Base-by-base conservation (phyloP, 2,113 vertebrate species). In the Hypomesus transpacificus region DNA sequence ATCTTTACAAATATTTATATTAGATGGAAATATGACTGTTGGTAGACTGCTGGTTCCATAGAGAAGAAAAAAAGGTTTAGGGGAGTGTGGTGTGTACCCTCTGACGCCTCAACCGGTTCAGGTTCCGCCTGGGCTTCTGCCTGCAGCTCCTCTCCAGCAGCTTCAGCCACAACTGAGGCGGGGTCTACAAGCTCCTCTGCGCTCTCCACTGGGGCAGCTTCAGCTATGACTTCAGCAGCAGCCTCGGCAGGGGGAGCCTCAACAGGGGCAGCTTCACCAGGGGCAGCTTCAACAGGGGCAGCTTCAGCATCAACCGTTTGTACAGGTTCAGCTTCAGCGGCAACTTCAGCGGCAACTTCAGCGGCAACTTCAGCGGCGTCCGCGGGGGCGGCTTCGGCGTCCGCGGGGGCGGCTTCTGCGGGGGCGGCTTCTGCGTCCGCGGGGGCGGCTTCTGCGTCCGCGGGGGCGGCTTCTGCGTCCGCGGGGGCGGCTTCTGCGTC, bases 21-120 rank as follows among this genome's bases (percentile, higher is more conserved):
- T 4, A 64, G 51, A 74, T 14, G 54, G 60, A 67, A 65, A 68
- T 69, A 68, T 20, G 57, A 66, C 57, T 71, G 67, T 68, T 56
- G 60, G 77, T 59, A 73, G 39, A 74, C 66, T 70, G 82, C 17
- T 67, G 75, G 74, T 64, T 85, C 76, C 80, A 87, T 61, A 79
- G 67, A 77, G 81, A 75, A 74, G 74, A 81, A 69, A 66, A 71
- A 71, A 71, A 80, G 82, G 62, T 80, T 75, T 75, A 57, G 56
- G 74, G 71, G 9, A 70, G 69, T 77, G 61, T 75, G 17, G 74
- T 78, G 71, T 86, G 71, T 90, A 91, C 90, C 91, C 82, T 91
- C 86, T 83, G 75, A 52, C 0, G 85, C 66, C 77, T 85, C 85
- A 73, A 81, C 76, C 22, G 83, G 64, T 82, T 77, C 75, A 34